These are phyloP conservation scores for Ceryle rudis DNA, from an alignment of 2,797 vertebrate genomes.

Conservation along the genomic window DNA sequence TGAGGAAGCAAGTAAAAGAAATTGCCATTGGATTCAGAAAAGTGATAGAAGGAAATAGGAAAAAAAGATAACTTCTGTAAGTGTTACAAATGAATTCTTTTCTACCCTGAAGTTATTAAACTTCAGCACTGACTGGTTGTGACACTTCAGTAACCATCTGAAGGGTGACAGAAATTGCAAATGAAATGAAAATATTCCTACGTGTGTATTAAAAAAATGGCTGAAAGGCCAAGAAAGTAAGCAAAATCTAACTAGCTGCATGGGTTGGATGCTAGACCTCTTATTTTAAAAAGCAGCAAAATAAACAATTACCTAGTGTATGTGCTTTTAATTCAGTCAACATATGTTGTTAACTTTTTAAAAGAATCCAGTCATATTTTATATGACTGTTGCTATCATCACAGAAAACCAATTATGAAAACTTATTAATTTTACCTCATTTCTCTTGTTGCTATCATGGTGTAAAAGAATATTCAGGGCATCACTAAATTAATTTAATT, in stretches of 20 bases:
- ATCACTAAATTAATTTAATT: background rate
- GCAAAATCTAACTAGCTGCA: background rate
- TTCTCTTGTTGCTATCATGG: background rate
- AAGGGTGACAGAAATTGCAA: background rate
- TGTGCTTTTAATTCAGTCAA: background rate
- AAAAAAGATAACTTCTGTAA: background rate
- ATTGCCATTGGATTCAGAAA: background rate
- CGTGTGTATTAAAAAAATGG: background rate
- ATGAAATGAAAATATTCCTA: background rate
- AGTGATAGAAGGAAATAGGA: background rate
- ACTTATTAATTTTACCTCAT: background rate
- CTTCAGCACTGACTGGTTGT: background rate
- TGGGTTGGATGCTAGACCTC: background rate
- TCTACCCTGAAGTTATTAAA: background rate
- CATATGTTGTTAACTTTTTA: background rate
- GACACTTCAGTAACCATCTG: background rate
- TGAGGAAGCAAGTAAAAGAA: background rate
- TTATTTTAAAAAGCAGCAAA: background rate
- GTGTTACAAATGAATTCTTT: background rate
- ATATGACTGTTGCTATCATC: background rate
- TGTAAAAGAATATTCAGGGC: background rate
- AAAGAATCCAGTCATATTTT: background rate
- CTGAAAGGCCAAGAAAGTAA: background rate
- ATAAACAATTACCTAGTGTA: background rate
- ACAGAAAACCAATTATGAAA: background rate